A percentile compares a stretch with the other conserved stretches of the same genome.
phyloP scores from a whole-genome alignment of 2,113 vertebrate genomes.

The Microcebus griseorufus region DNA sequence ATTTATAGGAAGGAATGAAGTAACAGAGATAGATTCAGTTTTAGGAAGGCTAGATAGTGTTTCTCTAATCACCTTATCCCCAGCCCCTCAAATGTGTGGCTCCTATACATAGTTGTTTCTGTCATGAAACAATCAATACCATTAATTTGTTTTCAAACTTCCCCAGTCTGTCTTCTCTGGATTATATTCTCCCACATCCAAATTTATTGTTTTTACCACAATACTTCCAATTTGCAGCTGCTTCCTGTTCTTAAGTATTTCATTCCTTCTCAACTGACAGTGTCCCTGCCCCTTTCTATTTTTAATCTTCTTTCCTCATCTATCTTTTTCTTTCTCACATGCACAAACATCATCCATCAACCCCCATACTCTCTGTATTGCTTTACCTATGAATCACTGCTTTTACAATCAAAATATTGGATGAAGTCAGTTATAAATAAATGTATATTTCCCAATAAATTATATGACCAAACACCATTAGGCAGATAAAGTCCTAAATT shows the following conservation, averaged over 20 bases:
- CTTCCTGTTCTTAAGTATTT: constrained; percentile 19
- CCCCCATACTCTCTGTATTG: background rate
- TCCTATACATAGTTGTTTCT: background rate
- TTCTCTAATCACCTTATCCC: constrained; percentile 56
- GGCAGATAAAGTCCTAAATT: background rate
- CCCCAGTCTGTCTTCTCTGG: background rate
- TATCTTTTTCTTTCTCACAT: constrained; percentile 48
- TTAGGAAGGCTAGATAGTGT: constrained; percentile 42
- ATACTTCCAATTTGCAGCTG: constrained; percentile 41
- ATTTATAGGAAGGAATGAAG: constrained; percentile 65
- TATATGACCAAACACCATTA: background rate
- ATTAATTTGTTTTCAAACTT: background rate
- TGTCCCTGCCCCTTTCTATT: constrained; percentile 30
- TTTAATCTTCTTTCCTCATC: constrained; percentile 53
- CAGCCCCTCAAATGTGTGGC: background rate
- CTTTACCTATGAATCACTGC: background rate
- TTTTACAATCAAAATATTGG: background rate
- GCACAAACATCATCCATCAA: background rate
- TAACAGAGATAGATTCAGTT: constrained; percentile 17
- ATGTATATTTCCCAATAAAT: background rate
- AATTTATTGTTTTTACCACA: constrained; percentile 21
- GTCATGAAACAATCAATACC: background rate
- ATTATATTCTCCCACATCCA: constrained; percentile 28
- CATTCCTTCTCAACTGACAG: constrained; percentile 43
- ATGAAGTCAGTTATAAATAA: constrained; percentile 25